These are phyloP conservation scores for Cryptus viduatorius DNA, from an alignment of 2,888 invertebrate species.

Conservation along the genomic window DNA sequence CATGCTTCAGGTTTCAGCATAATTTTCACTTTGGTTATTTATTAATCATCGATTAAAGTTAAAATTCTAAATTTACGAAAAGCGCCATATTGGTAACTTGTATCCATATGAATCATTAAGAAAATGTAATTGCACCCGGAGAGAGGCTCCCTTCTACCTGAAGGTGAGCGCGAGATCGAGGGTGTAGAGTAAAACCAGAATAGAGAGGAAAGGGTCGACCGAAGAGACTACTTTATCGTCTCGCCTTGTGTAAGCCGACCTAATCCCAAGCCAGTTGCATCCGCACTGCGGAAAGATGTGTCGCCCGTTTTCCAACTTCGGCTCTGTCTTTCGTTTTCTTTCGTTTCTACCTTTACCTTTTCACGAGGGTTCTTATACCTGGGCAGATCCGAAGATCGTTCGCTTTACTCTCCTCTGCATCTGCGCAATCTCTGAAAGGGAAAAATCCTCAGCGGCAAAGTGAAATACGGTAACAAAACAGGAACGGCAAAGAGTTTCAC, in stretches of 20 bases:
- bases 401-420: background rate
- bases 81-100: no score
- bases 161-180: background rate
- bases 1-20: no score
- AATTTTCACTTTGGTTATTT: no score
- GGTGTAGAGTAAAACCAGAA: background rate
- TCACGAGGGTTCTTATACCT: slow-evolving; percentile 24
- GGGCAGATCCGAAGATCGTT: background rate
- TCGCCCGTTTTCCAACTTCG: slow-evolving; percentile 50
- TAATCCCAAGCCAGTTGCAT: slow-evolving; percentile 66
- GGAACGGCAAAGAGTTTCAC: background rate
- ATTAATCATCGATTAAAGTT: no score
- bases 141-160: background rate
- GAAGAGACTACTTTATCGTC: slow-evolving; percentile 47
- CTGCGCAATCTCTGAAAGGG: slow-evolving; percentile 19
- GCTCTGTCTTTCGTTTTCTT: slow-evolving; percentile 38
- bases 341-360: slow-evolving; percentile 22
- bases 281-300: slow-evolving; percentile 69
- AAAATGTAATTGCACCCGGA: background rate
- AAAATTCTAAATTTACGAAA: no score
- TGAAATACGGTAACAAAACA: slow-evolving; percentile 1
- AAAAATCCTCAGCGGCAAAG: background rate
- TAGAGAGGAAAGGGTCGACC: slow-evolving; percentile 17
- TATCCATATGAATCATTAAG: no score
- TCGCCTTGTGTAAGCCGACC: slow-evolving; percentile 62